Evolutionary conservation across 2,113 vertebrate genomes (phyloP).

Genomic region (Tupaia chinensis): DNA sequence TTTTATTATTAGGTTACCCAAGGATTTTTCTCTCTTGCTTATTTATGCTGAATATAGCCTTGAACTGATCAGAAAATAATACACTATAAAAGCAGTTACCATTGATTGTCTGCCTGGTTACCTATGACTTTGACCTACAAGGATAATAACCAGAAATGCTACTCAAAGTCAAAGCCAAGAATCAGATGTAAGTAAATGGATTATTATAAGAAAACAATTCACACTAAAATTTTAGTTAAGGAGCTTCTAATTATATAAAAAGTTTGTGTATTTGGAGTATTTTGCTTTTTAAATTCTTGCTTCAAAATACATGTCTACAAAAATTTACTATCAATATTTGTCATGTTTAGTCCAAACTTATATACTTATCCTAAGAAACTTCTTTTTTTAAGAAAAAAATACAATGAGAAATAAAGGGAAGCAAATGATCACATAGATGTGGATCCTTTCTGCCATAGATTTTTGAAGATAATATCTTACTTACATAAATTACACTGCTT

Average conservation of each 20-base stretch:
- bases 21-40: neutral
- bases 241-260: neutral
- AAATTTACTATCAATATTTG: neutral
- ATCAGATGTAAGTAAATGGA: neutral
- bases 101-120: neutral
- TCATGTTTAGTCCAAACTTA: neutral
- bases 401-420: neutral
- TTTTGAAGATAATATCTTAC: neutral
- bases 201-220: neutral
- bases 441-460: neutral
- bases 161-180: neutral
- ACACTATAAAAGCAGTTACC: neutral
- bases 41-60: neutral
- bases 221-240: neutral
- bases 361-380: neutral
- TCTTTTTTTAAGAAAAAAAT: neutral
- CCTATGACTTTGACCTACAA: neutral
- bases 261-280: neutral
- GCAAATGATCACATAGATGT: neutral
- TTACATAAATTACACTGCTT: neutral
- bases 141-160: neutral
- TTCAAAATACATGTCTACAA: neutral
- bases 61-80: neutral
- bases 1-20: neutral
- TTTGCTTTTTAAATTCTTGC: neutral